These are phyloP conservation scores for Nothura maculosa DNA, from an alignment of 2,797 vertebrate genomes.

Conservation along the genomic window DNA sequence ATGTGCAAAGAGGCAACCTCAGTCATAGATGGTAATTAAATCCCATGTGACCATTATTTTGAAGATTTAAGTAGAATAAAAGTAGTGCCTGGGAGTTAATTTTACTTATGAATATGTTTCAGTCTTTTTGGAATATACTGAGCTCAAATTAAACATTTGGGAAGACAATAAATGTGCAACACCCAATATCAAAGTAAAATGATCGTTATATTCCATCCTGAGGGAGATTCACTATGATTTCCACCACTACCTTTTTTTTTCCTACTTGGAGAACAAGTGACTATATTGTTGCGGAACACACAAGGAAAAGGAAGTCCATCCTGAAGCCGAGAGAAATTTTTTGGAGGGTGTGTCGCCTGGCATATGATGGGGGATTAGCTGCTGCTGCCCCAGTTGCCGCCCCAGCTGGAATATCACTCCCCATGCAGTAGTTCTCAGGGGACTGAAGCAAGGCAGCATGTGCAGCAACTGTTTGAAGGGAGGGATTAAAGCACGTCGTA, in stretches of 20 bases:
- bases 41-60: background rate
- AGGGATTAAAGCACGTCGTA: constrained; percentile 51
- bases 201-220: background rate
- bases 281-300: background rate
- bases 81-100: background rate
- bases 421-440: background rate
- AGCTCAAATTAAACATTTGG: background rate
- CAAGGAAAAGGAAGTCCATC: background rate
- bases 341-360: background rate
- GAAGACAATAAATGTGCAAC: background rate
- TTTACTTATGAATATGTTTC: background rate
- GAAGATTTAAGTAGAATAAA: background rate
- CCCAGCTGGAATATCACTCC: constrained; percentile 43
- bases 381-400: background rate
- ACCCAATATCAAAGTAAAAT: background rate
- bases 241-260: background rate
- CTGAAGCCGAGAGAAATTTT: background rate
- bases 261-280: background rate
- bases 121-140: background rate
- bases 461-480: constrained; percentile 65
- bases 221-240: background rate
- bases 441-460: constrained; percentile 21
- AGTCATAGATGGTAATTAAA: constrained; percentile 20
- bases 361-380: background rate
- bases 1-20: background rate